Percentiles rank a stretch among this genome's conserved stretches.
Conservation (phyloP, 2,113 vertebrate species). For the Pyrgilauda ruficollis region DNA sequence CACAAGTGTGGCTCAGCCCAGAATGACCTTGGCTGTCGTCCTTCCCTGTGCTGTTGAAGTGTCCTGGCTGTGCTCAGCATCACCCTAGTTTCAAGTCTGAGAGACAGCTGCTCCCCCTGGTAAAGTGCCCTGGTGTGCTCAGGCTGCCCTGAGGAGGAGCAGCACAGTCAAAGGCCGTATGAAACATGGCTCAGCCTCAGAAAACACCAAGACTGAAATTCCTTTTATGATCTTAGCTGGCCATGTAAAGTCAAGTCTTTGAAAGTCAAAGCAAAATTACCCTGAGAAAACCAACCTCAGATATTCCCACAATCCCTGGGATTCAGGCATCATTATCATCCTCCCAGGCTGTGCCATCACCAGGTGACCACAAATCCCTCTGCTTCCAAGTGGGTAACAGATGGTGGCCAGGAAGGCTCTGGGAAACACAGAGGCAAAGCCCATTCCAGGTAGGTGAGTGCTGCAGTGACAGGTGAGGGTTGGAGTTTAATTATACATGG, state of each 20-base stretch:
- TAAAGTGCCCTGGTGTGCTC: not conserved
- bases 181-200: not conserved
- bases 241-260: not conserved
- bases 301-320: not conserved
- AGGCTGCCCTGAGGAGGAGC: not conserved
- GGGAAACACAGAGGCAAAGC: not conserved
- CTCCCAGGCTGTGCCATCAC: not conserved
- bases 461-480: not conserved
- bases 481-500: not conserved
- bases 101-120: not conserved
- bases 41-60: not conserved
- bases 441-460: not conserved
- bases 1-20: not conserved
- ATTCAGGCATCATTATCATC: accelerated
- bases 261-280: not conserved
- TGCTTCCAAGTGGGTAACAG: not conserved
- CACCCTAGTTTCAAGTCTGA: not conserved
- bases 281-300: not conserved
- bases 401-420: not conserved
- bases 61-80: not conserved
- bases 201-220: not conserved
- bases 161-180: not conserved
- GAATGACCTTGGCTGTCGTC: not conserved
- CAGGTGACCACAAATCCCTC: not conserved
- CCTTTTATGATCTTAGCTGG: not conserved